phyloP scores from a whole-genome alignment of 2,113 vertebrate genomes.

The Callaeas wilsoni region DNA sequence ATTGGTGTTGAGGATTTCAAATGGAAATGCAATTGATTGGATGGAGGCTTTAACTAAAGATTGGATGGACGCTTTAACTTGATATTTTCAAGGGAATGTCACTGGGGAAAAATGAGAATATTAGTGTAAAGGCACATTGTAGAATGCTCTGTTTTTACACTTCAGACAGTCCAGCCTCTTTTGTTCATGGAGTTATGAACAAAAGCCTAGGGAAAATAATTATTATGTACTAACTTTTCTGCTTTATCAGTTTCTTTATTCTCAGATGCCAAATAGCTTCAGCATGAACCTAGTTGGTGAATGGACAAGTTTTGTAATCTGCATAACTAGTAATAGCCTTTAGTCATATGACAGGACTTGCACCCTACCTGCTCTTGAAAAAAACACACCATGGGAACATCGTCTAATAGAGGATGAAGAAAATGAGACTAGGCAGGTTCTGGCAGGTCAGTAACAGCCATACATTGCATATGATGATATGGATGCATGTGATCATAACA shows the following conservation, averaged over 20 bases:
- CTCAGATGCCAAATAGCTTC: not conserved
- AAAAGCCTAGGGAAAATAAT: not conserved
- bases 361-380: not conserved
- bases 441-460: not conserved
- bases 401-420: not conserved
- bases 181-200: not conserved
- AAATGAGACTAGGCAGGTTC: not conserved
- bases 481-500: not conserved
- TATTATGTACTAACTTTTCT: not conserved
- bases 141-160: not conserved
- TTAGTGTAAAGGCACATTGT: not conserved
- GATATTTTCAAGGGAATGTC: not conserved
- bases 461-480: not conserved
- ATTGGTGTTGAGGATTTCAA: not conserved
- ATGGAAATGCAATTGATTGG: not conserved
- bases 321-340: not conserved
- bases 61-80: not conserved
- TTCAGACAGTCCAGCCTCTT: not conserved
- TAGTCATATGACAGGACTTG: not conserved
- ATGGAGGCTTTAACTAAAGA: not conserved
- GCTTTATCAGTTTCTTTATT: not conserved
- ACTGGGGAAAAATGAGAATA: not conserved
- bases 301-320: not conserved
- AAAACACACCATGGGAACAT: fast-evolving
- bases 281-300: not conserved